Conservation (phyloP, 2,797 vertebrate species). For the Syndactyla subalaris region DNA sequence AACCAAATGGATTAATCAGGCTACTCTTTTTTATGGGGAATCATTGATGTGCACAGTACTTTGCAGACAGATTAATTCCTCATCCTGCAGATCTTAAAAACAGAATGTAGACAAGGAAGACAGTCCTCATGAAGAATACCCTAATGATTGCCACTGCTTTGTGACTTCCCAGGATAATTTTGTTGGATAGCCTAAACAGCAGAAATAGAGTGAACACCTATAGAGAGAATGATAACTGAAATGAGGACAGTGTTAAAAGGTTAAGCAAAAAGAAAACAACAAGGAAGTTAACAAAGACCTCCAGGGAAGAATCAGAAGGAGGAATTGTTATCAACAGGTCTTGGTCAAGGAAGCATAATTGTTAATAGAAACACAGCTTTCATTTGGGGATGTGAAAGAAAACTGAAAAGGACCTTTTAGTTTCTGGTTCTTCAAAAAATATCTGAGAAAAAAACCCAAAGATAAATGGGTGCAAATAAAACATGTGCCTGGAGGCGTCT, state of each 20-base stretch:
- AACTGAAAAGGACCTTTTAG: not conserved
- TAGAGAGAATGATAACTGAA: not conserved
- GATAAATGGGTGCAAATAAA: slow-evolving; percentile 1
- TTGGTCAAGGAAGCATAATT: not conserved
- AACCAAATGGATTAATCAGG: not conserved
- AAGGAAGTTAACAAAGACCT: not conserved
- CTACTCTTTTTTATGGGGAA: not conserved
- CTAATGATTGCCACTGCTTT: not conserved
- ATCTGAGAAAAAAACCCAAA: not conserved
- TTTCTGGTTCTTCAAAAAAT: not conserved
- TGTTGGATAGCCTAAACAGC: not conserved
- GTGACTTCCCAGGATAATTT: not conserved
- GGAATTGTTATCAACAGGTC: not conserved
- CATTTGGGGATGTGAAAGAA: not conserved
- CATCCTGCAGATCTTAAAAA: not conserved
- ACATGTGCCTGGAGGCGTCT: not conserved
- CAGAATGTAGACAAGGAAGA: not conserved
- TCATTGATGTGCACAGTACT: not conserved
- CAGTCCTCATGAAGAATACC: not conserved
- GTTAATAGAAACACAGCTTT: not conserved
- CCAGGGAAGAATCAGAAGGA: not conserved
- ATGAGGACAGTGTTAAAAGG: not conserved
- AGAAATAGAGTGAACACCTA: not conserved
- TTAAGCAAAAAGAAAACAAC: not conserved
- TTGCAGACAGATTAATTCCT: not conserved